Evolutionary conservation across 2,113 vertebrate species (phyloP), one percentile per base, ranked within the genome.

Genomic region (Neolamprologus fasciatus): DNA sequence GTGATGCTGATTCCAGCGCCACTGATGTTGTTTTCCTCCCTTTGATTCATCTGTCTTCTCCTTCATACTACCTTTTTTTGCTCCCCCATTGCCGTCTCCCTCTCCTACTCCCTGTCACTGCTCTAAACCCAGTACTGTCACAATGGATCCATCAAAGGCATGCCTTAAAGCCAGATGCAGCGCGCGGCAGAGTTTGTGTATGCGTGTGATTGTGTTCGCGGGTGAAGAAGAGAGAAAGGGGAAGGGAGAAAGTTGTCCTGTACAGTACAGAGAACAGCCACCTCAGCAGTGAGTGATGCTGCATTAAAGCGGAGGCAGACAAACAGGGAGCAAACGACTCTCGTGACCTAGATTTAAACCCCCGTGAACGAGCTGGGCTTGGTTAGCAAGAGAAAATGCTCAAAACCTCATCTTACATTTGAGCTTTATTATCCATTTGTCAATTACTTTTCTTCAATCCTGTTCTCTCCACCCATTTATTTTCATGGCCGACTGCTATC

Each of bases 91-190:
- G 35, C 85, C 89, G 76, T 90, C 88, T 87, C 88, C 57, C 92
- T 80, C 89, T 79, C 84, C 57, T 57, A 85, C 91, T 89, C 87
- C 84, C 93, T 68, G 90, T 93, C 91, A 88, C 92, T 82, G 93
- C 88, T 95, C 87, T 87, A 91, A 94, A 95, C 94, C 93, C 91
- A 95, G 92, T 92, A 88, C 94, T 94, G 95, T 94, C 94, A 95
- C 89, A 91, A 89, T 42, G 83, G 87, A 94, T 95, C 90, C 37
- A 61, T 95, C 95, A 95, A 80, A 92, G 86, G 85, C 35, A 2
- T 85, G 92, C 93, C 90, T 95, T 84, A 84, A 89, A 95, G 93
- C 93, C 85, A 91, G 76, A 61, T 86, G 86, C 89, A 14, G 89
- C 31, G 61, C 12, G 73, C 83, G 55, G 86, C 89, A 78, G 86